A percentile compares a stretch with the other conserved stretches of the same genome.
phyloP scores from a whole-genome alignment of 2,797 vertebrate genomes.

The Carduelis carduelis region DNA sequence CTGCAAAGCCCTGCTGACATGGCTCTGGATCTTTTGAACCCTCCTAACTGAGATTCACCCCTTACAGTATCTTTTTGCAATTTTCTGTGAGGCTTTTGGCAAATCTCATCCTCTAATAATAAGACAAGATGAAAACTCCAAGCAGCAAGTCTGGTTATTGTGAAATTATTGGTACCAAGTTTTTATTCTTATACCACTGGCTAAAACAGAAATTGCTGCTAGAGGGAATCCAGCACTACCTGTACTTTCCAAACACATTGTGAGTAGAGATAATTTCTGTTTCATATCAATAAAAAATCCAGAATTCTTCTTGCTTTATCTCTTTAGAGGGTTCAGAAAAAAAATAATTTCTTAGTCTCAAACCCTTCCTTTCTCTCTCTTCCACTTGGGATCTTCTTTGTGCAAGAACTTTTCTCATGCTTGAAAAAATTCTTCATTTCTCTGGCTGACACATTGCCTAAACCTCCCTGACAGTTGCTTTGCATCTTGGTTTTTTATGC shows the following conservation, averaged over 20 bases:
- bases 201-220: not conserved
- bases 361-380: not conserved
- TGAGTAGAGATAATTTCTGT: not conserved
- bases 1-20: not conserved
- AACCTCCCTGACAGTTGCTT: not conserved
- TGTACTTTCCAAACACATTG: not conserved
- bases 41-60: not conserved
- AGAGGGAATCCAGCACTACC: not conserved
- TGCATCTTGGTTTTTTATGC: not conserved
- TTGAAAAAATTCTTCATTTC: not conserved
- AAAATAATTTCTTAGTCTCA: not conserved
- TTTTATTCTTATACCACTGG: not conserved
- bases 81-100: not conserved
- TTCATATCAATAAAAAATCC: not conserved
- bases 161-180: not conserved
- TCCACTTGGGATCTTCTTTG: not conserved
- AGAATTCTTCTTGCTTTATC: not conserved
- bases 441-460: not conserved
- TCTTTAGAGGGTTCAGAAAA: not conserved
- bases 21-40: not conserved
- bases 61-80: not conserved
- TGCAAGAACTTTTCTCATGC: not conserved
- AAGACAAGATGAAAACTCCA: not conserved
- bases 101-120: not conserved
- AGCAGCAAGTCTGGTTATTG: rapidly evolving